phyloP scores from a whole-genome alignment of 2,888 invertebrate species.

The Incurvaria masculella region DNA sequence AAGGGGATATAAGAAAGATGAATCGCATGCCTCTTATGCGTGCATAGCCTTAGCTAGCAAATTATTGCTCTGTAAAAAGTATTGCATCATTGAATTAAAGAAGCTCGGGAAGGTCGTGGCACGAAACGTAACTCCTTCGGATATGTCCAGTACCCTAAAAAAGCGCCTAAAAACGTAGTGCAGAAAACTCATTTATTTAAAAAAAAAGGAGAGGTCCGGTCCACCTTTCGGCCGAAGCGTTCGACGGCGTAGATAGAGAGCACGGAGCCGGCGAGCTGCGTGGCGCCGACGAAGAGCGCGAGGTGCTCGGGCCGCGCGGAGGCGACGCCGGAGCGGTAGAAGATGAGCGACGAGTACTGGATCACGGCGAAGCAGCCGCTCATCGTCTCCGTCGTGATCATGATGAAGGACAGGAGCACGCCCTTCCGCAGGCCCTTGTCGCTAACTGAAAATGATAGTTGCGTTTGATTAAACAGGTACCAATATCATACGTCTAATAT shows the following conservation, averaged over 20 bases:
- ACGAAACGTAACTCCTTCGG: too few species aligned
- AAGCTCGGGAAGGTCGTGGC: too few species aligned
- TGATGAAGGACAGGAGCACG: slow-evolving; percentile 29
- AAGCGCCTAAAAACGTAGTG: too few species aligned
- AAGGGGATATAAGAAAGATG: too few species aligned
- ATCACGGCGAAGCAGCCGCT: slow-evolving; percentile 43
- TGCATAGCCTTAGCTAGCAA: too few species aligned
- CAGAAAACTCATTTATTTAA: neutral
- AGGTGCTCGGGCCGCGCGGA: slow-evolving; percentile 45
- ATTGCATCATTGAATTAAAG: too few species aligned
- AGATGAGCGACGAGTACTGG: slow-evolving; percentile 41
- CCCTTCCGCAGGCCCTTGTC: slow-evolving; percentile 32
- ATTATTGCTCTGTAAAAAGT: too few species aligned
- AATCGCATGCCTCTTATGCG: too few species aligned
- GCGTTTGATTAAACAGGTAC: too few species aligned
- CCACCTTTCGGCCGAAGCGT: slow-evolving; percentile 37
- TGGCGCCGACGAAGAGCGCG: slow-evolving; percentile 30
- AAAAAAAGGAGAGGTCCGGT: neutral
- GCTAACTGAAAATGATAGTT: slow-evolving; percentile 27
- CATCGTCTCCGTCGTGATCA: slow-evolving; percentile 39
- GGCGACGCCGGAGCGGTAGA: slow-evolving; percentile 43
- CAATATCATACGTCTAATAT: too few species aligned
- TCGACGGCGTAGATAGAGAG: slow-evolving; percentile 36
- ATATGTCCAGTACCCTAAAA: too few species aligned
- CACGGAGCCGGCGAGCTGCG: slow-evolving; percentile 34